phyloP scores from a whole-genome alignment of 2,888 invertebrate genomes.

The Odontocolon sp. region DNA sequence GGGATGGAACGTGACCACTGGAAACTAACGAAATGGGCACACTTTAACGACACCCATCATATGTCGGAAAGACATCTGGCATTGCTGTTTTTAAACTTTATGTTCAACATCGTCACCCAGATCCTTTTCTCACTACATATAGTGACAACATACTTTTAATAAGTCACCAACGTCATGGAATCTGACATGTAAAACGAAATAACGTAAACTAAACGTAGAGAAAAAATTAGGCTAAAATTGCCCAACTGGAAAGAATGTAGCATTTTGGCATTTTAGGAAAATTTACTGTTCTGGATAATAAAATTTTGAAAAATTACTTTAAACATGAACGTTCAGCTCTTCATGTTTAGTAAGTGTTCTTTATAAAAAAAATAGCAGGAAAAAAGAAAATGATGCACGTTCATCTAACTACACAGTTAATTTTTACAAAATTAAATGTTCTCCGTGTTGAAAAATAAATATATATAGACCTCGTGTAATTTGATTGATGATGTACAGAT shows the following conservation, averaged over 20 bases:
- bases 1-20: conserved; percentile 28
- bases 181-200: too few species aligned
- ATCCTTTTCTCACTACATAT: neutral
- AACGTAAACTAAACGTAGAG: too few species aligned
- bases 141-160: neutral
- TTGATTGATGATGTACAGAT: neutral
- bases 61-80: conserved; percentile 21
- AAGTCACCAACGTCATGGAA: neutral
- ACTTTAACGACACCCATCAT: neutral
- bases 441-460: neutral
- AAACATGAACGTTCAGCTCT: too few species aligned
- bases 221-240: too few species aligned
- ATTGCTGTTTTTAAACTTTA: conserved; percentile 25
- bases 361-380: too few species aligned
- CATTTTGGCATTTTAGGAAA: too few species aligned
- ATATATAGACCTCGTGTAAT: neutral
- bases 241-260: too few species aligned
- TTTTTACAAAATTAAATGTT: neutral
- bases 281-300: too few species aligned
- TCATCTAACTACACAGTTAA: too few species aligned
- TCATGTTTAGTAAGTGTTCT: too few species aligned
- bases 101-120: neutral
- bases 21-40: conserved; percentile 34
- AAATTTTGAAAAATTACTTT: too few species aligned
- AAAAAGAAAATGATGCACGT: too few species aligned